These are phyloP conservation scores for Blennius ocellaris DNA, from an alignment of 2,113 vertebrate species.

Conservation along the genomic window DNA sequence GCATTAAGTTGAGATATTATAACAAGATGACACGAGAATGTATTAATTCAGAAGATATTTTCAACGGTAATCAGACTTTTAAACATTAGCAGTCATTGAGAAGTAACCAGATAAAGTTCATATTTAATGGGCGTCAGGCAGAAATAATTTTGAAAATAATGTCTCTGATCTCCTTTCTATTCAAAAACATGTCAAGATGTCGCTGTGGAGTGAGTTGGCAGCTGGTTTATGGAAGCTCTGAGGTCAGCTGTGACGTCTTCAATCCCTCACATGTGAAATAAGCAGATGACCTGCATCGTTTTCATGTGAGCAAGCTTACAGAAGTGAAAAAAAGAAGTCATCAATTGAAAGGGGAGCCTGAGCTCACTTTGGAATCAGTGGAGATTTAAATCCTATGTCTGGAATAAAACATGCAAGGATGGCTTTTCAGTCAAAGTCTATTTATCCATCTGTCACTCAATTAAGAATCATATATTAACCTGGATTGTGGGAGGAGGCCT, in stretches of 20 bases:
- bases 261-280: constrained; percentile 7
- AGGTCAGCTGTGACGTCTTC: constrained; percentile 16
- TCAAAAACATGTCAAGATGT: not conserved
- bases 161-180: constrained; percentile 21
- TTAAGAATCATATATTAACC: no score
- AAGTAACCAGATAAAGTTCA: constrained; percentile 1
- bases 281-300: constrained; percentile 1
- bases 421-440: no score
- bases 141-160: not conserved
- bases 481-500: no score
- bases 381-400: constrained; percentile 13
- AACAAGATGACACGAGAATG: no score
- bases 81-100: not conserved
- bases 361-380: not conserved
- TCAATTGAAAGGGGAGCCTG: constrained; percentile 10
- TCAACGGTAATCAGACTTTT: no score
- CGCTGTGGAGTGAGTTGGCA: not conserved
- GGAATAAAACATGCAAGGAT: not conserved
- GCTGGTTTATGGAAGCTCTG: not conserved
- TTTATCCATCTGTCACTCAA: no score
- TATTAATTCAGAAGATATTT: no score
- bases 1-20: no score
- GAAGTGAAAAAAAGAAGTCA: constrained; percentile 20
- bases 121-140: not conserved
- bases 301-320: constrained; percentile 4